Base-by-base conservation (phyloP, 2,113 vertebrate genomes). In the Clinocottus analis region DNA sequence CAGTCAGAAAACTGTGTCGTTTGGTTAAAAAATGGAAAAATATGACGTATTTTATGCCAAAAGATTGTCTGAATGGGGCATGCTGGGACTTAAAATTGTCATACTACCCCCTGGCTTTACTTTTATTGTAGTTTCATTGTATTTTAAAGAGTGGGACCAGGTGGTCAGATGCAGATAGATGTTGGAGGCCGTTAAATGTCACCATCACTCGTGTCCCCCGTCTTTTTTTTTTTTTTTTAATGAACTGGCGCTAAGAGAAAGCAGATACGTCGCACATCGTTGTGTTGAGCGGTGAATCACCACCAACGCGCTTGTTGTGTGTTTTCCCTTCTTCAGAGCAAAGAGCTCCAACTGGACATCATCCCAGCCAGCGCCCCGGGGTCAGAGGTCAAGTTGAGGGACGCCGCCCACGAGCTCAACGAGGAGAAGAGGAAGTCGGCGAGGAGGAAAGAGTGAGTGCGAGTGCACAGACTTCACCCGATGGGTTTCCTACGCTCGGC, bases 391-490 rank as follows among this genome's bases (percentile, higher is more conserved):
- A 99, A 99, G 81, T 94, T 99, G 67, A 96, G 98, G 0, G 98
- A 99, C 72, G 98, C 97, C 23, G 97, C 97, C 77, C 97, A 99
- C 79, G 98, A 99, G 58, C 97, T 99, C 78, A 99, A 99, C 0
- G 98, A 99, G 87, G 98, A 99, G 87, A 99, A 97, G 80, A 95
- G 98, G 71, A 99, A 99, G 79, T 99, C 98, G 17, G 98, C 98
- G 14, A 95, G 98, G 85, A 95, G 98, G 88, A 99, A 99, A 96
- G 98, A 99, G 98, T 99, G 95, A 94, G 94, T 79, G 3, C 21
- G n/a, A 43, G 47, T 21, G 31, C 17, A 13, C n/a, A n/a, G n/a
- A 4, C 41, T 58, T 55, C 53, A 55, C 39, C n/a, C n/a, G n/a
- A n/a, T n/a, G 65, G 58, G 35, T 63, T 66, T 68, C 53, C 58